These are phyloP conservation scores for Hedya salicella DNA, from an alignment of 2,888 invertebrate genomes.

Conservation along the genomic window DNA sequence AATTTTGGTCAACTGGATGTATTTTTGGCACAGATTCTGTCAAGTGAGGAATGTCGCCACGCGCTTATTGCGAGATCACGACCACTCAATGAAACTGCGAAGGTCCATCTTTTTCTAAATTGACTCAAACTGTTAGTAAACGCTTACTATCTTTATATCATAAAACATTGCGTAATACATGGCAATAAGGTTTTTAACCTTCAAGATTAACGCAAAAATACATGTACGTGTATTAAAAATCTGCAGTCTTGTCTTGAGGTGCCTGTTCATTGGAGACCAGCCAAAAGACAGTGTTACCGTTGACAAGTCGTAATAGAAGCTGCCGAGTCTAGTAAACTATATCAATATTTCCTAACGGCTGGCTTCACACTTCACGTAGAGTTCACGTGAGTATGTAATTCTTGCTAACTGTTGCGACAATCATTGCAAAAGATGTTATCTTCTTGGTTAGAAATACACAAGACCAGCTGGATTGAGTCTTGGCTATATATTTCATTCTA, in stretches of 20 bases:
- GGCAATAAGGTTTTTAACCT: slow-evolving; percentile 21
- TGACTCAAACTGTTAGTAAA: slow-evolving; percentile 33
- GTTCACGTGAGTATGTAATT: slow-evolving; percentile 33
- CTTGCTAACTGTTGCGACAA: slow-evolving; percentile 29
- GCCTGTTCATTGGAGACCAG: slow-evolving; percentile 5
- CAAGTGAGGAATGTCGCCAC: slow-evolving; percentile 39
- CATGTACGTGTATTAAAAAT: not conserved
- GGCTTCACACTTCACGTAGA: slow-evolving; percentile 27
- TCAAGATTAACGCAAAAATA: slow-evolving; percentile 7
- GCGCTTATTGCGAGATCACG: slow-evolving; percentile 43
- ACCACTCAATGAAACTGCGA: slow-evolving; percentile 31
- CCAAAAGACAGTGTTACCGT: slow-evolving; percentile 19
- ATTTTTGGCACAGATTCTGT: slow-evolving; percentile 34
- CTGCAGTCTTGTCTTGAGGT: slow-evolving; percentile 5
- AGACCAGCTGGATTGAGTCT: not conserved
- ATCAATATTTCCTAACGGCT: slow-evolving; percentile 33
- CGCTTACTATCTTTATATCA: slow-evolving; percentile 28
- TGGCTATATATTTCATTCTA: not conserved
- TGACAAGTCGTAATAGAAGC: slow-evolving; percentile 21
- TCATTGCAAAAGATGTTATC: slow-evolving; percentile 36
- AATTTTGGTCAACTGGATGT: slow-evolving; percentile 11
- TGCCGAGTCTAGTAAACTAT: slow-evolving; percentile 9
- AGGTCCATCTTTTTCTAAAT: slow-evolving; percentile 38
- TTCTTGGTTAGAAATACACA: slow-evolving; percentile 15
- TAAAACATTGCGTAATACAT: slow-evolving; percentile 27